These are phyloP conservation scores for Pseudomugil tenellus DNA, from an alignment of 2,797 vertebrate species.

Conservation along the genomic window DNA sequence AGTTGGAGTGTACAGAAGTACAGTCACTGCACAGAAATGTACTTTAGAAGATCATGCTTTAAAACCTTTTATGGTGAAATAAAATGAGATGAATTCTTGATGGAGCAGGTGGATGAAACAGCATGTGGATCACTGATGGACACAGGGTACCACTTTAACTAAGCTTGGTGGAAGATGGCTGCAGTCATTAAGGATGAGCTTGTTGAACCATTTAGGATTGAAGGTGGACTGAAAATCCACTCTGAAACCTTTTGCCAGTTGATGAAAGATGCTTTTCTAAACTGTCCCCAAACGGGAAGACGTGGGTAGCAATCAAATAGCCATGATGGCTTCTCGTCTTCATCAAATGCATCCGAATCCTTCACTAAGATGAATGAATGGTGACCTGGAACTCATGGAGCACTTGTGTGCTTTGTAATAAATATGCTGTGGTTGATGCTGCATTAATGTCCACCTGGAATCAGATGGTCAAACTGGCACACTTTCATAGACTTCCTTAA, in stretches of 20 bases:
- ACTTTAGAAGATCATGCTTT: not conserved
- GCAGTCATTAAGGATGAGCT: constrained; percentile 6
- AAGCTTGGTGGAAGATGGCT: not conserved
- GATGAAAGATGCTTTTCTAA: not conserved
- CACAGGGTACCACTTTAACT: not conserved
- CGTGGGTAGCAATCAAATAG: not conserved
- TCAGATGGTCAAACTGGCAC: not conserved
- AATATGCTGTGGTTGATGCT: not conserved
- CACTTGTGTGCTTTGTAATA: not conserved
- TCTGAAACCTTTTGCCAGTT: not conserved
- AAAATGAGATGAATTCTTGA: not conserved
- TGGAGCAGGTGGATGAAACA: constrained; percentile 11
- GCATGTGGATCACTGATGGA: constrained; percentile 19
- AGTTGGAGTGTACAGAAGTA: not conserved
- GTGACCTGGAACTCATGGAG: not conserved
- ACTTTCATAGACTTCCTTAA: too few species aligned
- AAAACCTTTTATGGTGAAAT: not conserved
- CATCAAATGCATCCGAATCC: not conserved
- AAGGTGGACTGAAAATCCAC: not conserved
- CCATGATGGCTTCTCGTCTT: not conserved
- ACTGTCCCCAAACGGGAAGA: not conserved
- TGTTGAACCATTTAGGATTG: not conserved
- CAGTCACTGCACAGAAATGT: not conserved
- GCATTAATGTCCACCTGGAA: not conserved
- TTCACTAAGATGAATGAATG: not conserved